These are phyloP conservation scores for Drosophila tani DNA, from an alignment of 1,140 invertebrate species.

Conservation along the genomic window DNA sequence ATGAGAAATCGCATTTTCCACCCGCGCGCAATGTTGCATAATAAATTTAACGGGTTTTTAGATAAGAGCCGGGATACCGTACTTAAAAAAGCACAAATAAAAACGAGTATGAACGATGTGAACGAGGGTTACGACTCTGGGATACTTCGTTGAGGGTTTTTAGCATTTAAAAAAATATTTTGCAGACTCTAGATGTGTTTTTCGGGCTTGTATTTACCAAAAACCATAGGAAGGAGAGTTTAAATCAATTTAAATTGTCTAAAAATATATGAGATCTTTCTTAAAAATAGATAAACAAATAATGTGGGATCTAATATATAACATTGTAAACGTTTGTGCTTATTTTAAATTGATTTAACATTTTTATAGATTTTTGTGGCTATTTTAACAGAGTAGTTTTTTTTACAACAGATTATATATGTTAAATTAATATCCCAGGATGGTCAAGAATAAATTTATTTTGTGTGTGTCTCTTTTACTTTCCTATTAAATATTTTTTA, in stretches of 20 bases:
- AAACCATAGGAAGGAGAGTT: background rate
- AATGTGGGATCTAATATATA: background rate
- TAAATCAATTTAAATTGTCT: slow-evolving; percentile 12
- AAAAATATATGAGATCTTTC: too few species aligned
- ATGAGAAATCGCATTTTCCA: slow-evolving; percentile 64
- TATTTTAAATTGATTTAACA: too few species aligned
- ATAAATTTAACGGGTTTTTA: slow-evolving; percentile 77
- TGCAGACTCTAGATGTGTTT: too few species aligned
- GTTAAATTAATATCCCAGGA: too few species aligned
- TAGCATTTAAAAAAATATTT: background rate
- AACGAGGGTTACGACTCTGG: background rate
- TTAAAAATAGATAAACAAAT: background rate
- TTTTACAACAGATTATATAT: too few species aligned
- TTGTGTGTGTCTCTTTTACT: too few species aligned
- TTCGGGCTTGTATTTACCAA: background rate
- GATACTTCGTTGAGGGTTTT: background rate
- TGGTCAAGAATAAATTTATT: too few species aligned
- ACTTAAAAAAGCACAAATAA: slow-evolving; percentile 35
- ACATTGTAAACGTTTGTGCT: background rate
- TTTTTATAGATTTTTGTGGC: too few species aligned
- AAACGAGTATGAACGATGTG: background rate
- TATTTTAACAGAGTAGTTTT: too few species aligned
- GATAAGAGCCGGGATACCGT: slow-evolving; percentile 57
- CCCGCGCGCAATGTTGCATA: slow-evolving; percentile 65
- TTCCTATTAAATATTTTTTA: background rate